phyloP scores from a whole-genome alignment of 2,797 vertebrate species.

The Siniperca obscura region DNA sequence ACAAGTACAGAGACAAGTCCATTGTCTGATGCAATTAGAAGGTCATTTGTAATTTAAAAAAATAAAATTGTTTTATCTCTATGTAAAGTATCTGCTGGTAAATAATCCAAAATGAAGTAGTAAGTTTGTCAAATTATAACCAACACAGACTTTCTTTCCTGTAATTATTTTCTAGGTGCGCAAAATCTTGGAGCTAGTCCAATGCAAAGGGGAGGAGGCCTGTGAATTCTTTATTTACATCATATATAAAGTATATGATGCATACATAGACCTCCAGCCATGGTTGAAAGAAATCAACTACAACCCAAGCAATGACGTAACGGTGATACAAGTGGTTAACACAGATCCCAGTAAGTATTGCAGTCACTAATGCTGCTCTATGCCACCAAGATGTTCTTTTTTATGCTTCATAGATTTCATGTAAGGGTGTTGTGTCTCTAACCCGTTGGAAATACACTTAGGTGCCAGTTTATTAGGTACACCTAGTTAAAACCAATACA shows the following conservation, averaged over 20 bases:
- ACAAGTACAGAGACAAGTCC: too few relatives aligned
- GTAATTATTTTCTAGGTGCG: constrained; percentile 85
- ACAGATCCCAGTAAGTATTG: constrained; percentile 92
- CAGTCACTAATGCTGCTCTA: neutral
- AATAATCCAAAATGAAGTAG: neutral
- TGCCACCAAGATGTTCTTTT: too few relatives aligned
- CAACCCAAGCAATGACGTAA: constrained; percentile 80
- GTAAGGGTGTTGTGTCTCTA: neutral
- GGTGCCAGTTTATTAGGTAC: neutral
- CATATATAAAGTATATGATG: constrained; percentile 89
- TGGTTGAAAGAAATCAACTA: constrained; percentile 91
- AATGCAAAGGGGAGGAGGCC: constrained; percentile 95
- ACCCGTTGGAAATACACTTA: neutral
- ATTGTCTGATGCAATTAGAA: too few relatives aligned
- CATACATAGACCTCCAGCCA: constrained; percentile 91
- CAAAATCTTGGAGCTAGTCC: constrained; percentile 92
- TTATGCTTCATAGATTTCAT: neutral
- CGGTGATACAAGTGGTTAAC: constrained; percentile 86
- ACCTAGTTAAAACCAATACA: too few relatives aligned
- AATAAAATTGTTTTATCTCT: too few relatives aligned
- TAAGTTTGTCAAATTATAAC: neutral
- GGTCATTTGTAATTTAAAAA: too few relatives aligned
- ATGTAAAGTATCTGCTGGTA: neutral
- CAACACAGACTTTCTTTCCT: neutral
- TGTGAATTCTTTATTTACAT: constrained; percentile 90